Evolutionary conservation across 2,113 vertebrate species (phyloP).

Genomic region (Eonycteris spelaea): DNA sequence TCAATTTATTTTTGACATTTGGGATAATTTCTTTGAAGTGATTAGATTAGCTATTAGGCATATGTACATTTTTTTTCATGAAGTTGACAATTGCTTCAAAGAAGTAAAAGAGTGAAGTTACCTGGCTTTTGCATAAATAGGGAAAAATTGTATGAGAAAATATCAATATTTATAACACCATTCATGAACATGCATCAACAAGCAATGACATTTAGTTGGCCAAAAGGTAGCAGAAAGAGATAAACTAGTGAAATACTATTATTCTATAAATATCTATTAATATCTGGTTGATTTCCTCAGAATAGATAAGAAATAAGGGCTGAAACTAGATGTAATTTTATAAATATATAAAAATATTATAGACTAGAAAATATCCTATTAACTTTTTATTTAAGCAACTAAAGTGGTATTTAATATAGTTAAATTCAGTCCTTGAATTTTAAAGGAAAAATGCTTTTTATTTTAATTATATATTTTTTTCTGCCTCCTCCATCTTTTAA

Average conservation of each 20-base stretch:
- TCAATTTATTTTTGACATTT: background rate
- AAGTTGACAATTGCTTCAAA: background rate
- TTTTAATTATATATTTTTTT: background rate
- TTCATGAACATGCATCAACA: constrained; percentile 13
- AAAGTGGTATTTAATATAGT: background rate
- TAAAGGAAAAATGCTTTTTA: background rate
- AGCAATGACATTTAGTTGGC: background rate
- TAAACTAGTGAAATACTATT: background rate
- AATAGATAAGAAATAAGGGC: background rate
- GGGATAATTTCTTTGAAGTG: background rate
- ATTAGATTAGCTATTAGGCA: background rate
- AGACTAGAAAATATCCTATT: background rate
- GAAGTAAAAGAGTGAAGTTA: background rate
- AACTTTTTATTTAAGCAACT: background rate
- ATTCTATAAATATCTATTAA: constrained; percentile 2
- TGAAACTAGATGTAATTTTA: background rate
- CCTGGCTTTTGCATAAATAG: background rate
- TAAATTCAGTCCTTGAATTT: background rate
- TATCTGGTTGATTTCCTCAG: constrained; percentile 19
- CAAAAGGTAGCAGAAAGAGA: background rate
- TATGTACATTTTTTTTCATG: background rate
- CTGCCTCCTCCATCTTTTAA: background rate
- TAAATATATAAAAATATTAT: background rate
- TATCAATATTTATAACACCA: background rate
- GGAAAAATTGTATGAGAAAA: background rate